A percentile compares a stretch with the other conserved stretches of the same genome.
Conservation (phyloP, 64 coral and sea anemone genomes). For the Montipora efflorescens region DNA sequence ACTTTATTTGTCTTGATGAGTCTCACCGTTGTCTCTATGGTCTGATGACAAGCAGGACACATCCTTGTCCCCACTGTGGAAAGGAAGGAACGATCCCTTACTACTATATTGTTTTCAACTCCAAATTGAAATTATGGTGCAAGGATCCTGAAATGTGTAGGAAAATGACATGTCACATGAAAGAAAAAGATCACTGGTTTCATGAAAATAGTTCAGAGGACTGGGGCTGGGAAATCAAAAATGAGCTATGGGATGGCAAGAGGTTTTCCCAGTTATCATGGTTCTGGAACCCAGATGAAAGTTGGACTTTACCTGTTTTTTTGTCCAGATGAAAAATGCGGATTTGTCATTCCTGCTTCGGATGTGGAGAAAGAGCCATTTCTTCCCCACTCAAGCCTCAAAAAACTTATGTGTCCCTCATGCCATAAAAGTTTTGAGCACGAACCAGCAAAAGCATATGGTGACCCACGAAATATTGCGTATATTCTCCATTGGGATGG, state of each 20-base stretch:
- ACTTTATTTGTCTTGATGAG: not conserved
- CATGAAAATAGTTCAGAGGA: not conserved
- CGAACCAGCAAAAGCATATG: not conserved
- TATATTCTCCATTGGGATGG: slow-evolving; percentile 7
- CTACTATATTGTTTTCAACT: slow-evolving; percentile 31
- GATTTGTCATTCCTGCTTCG: slow-evolving; percentile 5
- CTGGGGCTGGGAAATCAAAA: slow-evolving; percentile 22
- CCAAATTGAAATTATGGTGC: slow-evolving; percentile 45
- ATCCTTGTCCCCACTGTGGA: slow-evolving; percentile 15
- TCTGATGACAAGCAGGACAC: not conserved
- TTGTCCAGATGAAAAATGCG: slow-evolving; percentile 4
- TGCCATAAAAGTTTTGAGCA: slow-evolving; percentile 14
- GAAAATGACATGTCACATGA: slow-evolving; percentile 37
- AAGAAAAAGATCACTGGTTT: slow-evolving; percentile 51
- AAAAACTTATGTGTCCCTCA: slow-evolving; percentile 15
- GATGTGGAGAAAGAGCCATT: not conserved
- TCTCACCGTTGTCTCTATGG: not conserved
- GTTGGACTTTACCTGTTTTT: slow-evolving; percentile 32
- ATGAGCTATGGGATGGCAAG: slow-evolving; percentile 55
- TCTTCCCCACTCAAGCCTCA: not conserved
- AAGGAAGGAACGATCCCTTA: slow-evolving; percentile 39
- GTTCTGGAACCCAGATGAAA: slow-evolving; percentile 55
- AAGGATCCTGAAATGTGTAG: slow-evolving; percentile 19
- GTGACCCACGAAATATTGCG: slow-evolving; percentile 56
- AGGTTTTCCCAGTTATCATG: slow-evolving; percentile 48